phyloP scores from a whole-genome alignment of 1,140 invertebrate genomes.

The Diorhabda carinulata region DNA sequence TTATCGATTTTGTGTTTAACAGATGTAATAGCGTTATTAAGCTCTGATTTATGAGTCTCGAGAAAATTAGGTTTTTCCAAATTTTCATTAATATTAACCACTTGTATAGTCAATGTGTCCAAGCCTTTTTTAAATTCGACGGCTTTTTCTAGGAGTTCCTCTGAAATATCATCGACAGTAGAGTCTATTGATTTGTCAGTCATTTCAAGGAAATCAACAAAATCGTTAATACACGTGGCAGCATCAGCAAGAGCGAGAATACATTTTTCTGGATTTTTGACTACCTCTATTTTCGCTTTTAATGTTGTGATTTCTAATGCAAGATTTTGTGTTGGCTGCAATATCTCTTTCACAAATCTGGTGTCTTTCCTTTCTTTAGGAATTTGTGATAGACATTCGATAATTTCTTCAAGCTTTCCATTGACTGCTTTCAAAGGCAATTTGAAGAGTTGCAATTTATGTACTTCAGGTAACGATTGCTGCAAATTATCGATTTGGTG shows the following conservation, averaged over 20 bases:
- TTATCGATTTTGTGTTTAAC: conserved; percentile 21
- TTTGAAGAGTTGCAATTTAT: conserved; percentile 12
- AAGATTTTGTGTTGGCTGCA: neutral
- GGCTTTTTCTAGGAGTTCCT: conserved; percentile 11
- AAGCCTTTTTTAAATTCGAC: conserved; percentile 17
- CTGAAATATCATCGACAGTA: conserved; percentile 13
- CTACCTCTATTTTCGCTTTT: conserved; percentile 4
- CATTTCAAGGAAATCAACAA: neutral
- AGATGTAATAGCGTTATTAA: conserved; percentile 21
- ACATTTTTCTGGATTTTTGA: neutral
- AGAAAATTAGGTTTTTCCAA: conserved; percentile 21
- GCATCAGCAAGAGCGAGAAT: neutral
- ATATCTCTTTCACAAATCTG: neutral
- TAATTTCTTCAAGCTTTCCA: neutral
- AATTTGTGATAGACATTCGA: neutral
- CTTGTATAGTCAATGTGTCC: conserved; percentile 20
- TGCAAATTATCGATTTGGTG: conserved; percentile 20
- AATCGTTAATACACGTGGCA: neutral
- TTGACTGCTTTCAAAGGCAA: conserved; percentile 21
- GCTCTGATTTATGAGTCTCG: conserved; percentile 20
- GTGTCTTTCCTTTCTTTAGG: neutral
- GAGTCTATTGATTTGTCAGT: neutral
- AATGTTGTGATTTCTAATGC: neutral
- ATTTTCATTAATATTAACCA: conserved; percentile 21
- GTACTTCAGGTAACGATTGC: conserved; percentile 5